Percentiles rank a stretch among this genome's conserved stretches.
phyloP scores from a whole-genome alignment of 2,888 invertebrate genomes.

The Euzophera pinguis region DNA sequence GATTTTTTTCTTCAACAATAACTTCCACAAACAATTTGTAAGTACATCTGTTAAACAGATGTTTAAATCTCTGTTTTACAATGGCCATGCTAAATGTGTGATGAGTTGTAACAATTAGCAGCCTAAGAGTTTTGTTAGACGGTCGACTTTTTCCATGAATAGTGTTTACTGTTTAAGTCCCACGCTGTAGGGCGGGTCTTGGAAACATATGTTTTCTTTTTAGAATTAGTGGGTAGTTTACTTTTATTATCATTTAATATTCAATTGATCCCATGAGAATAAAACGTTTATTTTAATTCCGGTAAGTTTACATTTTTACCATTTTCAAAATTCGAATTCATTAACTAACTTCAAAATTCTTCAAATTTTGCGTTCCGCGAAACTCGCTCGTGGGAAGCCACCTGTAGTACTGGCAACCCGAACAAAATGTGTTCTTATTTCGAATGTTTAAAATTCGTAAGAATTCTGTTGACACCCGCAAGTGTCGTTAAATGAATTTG shows the following conservation, averaged over 20 bases:
- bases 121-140: not conserved
- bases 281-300: too few relatives aligned
- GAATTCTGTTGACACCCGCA: not conserved
- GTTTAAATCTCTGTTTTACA: not conserved
- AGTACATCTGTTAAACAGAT: constrained; percentile 6
- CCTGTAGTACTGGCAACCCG: not conserved
- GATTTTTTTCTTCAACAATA: not conserved
- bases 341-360: not conserved
- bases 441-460: not conserved
- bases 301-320: too few relatives aligned
- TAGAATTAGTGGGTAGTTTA: too few relatives aligned
- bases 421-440: not conserved
- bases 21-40: constrained; percentile 3
- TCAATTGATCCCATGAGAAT: too few relatives aligned
- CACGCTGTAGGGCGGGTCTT: not conserved
- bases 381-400: not conserved
- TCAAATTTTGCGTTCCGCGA: not conserved
- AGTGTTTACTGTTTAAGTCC: not conserved
- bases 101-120: not conserved
- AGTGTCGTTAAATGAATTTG: not conserved
- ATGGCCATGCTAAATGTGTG: not conserved
- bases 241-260: too few relatives aligned
- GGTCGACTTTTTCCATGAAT: not conserved
- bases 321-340: too few relatives aligned
- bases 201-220: too few relatives aligned